phyloP scores from a whole-genome alignment of 2,888 invertebrate genomes.

The Drosophila kambysellisi region DNA sequence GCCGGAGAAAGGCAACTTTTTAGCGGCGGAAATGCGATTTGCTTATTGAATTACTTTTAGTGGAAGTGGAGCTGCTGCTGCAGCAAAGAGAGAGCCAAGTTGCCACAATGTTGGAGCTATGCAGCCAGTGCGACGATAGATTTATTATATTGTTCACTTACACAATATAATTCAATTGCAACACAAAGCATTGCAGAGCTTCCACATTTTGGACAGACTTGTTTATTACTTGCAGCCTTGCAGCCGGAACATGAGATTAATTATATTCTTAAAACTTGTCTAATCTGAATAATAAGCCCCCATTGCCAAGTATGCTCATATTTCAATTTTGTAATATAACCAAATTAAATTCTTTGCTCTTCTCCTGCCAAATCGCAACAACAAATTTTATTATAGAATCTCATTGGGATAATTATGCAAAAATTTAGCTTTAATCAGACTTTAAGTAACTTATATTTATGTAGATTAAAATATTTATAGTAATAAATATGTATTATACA shows the following conservation, averaged over 20 bases:
- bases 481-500: background rate
- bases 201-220: background rate
- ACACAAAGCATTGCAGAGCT: conserved; percentile 5
- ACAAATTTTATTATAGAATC: background rate
- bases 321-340: background rate
- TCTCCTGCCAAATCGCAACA: background rate
- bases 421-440: background rate
- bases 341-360: background rate
- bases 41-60: conserved; percentile 71
- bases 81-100: background rate
- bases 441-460: background rate
- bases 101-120: background rate
- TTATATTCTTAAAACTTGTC: background rate
- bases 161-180: conserved; percentile 16
- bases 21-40: conserved; percentile 75
- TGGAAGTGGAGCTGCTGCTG: conserved; percentile 27
- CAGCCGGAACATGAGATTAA: background rate
- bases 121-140: conserved; percentile 25
- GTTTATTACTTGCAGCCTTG: background rate
- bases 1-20: conserved; percentile 53
- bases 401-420: too few relatives aligned
- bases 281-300: background rate
- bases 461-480: background rate
- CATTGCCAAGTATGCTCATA: background rate
- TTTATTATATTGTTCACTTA: conserved; percentile 48